Percentiles rank a stretch among this genome's conserved stretches.
Evolutionary conservation across 2,888 invertebrate species (phyloP).

Genomic region (Tridacna gigas): DNA sequence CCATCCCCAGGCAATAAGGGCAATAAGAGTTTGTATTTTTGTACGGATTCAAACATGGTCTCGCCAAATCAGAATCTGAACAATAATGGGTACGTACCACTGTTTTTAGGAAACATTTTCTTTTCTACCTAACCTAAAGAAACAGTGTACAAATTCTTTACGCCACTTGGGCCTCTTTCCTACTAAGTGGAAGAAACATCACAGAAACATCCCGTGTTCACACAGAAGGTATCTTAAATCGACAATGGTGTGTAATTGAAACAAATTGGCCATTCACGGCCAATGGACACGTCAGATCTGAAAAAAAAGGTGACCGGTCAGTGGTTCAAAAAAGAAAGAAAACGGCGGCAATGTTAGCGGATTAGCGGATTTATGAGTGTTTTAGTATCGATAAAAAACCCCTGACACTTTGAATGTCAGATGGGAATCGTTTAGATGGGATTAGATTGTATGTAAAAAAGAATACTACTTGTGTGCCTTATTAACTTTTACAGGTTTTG

Average conservation of each 20-base stretch:
- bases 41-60: too few species aligned
- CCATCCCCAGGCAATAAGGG: too few species aligned
- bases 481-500: neutral
- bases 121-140: too few species aligned
- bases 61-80: too few species aligned
- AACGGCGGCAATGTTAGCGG: constrained; percentile 28
- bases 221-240: neutral
- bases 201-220: neutral
- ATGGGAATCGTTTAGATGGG: constrained; percentile 13
- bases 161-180: too few species aligned
- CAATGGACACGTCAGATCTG: neutral
- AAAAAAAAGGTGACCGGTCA: constrained; percentile 30
- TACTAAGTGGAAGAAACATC: too few species aligned
- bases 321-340: neutral
- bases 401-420: constrained; percentile 27
- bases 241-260: neutral
- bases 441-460: neutral
- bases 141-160: too few species aligned
- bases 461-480: neutral
- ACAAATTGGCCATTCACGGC: neutral
- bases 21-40: too few species aligned
- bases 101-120: too few species aligned
- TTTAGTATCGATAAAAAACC: constrained; percentile 26
- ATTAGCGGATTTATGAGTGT: constrained; percentile 23
- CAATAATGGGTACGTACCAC: too few species aligned